phyloP scores from a whole-genome alignment of 2,888 invertebrate species.

The Leucozona laternaria region DNA sequence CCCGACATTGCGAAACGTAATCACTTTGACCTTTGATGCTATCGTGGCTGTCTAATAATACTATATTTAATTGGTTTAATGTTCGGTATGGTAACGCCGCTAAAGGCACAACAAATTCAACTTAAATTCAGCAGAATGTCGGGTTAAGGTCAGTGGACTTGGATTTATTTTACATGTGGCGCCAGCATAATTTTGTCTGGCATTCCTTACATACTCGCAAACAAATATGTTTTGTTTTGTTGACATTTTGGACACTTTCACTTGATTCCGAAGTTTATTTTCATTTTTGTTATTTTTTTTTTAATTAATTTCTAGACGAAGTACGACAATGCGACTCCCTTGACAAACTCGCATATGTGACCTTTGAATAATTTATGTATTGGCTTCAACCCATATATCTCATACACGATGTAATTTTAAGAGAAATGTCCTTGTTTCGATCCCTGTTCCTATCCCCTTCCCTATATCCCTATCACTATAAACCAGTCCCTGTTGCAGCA shows the following conservation, averaged over 20 bases:
- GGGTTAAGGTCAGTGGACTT: background rate
- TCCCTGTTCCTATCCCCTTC: background rate
- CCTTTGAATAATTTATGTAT: slow-evolving; percentile 36
- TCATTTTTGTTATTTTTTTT: slow-evolving; percentile 5
- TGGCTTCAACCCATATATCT: slow-evolving; percentile 35
- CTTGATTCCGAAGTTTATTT: slow-evolving; percentile 11
- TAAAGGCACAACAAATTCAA: background rate
- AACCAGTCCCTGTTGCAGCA: slow-evolving; percentile 28
- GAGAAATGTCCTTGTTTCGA: slow-evolving; percentile 31
- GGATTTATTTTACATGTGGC: slow-evolving; percentile 27
- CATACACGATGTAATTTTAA: slow-evolving; percentile 22
- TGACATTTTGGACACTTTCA: background rate
- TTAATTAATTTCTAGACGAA: slow-evolving; percentile 16
- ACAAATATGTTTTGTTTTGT: background rate
- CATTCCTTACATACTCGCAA: background rate
- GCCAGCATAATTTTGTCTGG: slow-evolving; percentile 10
- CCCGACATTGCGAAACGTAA: background rate
- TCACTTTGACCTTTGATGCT: background rate
- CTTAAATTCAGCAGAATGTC: background rate
- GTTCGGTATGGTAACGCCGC: background rate
- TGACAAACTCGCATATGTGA: slow-evolving; percentile 11
- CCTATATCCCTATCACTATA: background rate
- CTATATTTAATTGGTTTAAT: background rate
- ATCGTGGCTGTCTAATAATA: background rate
- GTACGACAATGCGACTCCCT: background rate